Conservation (phyloP, 2,113 vertebrate species). For the Chaetura pelagica region DNA sequence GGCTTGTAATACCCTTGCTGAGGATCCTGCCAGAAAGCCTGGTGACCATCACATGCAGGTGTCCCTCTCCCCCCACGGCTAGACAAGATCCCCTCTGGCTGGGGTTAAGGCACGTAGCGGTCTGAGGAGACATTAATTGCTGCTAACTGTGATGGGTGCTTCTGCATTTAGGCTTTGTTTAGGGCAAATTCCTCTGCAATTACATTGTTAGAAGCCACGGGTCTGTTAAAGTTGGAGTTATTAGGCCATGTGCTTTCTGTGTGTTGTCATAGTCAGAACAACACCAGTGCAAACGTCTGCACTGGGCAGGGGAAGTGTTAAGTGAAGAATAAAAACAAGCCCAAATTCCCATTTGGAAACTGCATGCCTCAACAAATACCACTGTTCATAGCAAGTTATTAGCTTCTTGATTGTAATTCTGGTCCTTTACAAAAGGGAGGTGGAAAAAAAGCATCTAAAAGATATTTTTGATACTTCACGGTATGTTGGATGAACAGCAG, state of each 20-base stretch:
- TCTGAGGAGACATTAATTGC: conserved; percentile 40
- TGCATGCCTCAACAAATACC: conserved; percentile 67
- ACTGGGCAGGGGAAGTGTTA: conserved; percentile 57
- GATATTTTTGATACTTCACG: conserved; percentile 32
- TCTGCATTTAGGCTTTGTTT: conserved; percentile 46
- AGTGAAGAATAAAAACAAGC: conserved; percentile 60
- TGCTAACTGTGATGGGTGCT: neutral
- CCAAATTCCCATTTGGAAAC: conserved; percentile 63
- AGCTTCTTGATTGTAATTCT: conserved; percentile 56
- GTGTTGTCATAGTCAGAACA: conserved; percentile 45
- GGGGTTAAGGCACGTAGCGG: neutral
- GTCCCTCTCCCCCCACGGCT: neutral
- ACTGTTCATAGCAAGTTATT: conserved; percentile 47
- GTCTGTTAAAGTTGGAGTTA: conserved; percentile 53
- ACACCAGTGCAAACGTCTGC: neutral
- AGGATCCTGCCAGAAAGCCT: neutral
- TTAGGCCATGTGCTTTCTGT: conserved; percentile 46
- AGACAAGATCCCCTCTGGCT: neutral
- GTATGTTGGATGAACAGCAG: conserved; percentile 16
- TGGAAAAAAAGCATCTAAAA: conserved; percentile 47
- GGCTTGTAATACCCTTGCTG: neutral
- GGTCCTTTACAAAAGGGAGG: conserved; percentile 31
- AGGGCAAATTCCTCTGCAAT: conserved; percentile 59
- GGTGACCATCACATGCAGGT: neutral
- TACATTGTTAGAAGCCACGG: conserved; percentile 50